Conservation (phyloP, 2,888 invertebrate genomes). For the Hypercompe scribonia region DNA sequence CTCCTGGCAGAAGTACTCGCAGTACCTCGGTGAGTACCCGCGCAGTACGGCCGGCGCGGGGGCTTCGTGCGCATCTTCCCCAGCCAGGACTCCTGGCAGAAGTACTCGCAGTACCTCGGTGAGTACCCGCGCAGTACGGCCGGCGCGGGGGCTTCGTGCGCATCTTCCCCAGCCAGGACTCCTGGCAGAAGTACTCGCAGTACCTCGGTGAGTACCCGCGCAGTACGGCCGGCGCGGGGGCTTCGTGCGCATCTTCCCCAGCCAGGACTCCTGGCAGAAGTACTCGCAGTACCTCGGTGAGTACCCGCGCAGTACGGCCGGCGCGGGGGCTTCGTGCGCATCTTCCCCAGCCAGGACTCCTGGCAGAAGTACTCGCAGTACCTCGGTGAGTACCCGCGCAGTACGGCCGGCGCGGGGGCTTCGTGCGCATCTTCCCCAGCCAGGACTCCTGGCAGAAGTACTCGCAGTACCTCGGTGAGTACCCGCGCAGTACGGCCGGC, state of each 20-base stretch:
- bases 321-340: slow-evolving; percentile 95
- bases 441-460: slow-evolving; percentile 95
- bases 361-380: slow-evolving; percentile 94
- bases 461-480: slow-evolving; percentile 91
- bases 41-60: slow-evolving; percentile 93
- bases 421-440: slow-evolving; percentile 96
- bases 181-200: slow-evolving; percentile 93
- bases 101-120: slow-evolving; percentile 93
- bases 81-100: slow-evolving; percentile 94
- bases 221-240: slow-evolving; percentile 95
- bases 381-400: slow-evolving; percentile 92
- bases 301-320: slow-evolving; percentile 93
- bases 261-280: slow-evolving; percentile 94
- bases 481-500: slow-evolving; percentile 92
- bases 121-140: slow-evolving; percentile 91
- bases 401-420: slow-evolving; percentile 94
- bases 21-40: slow-evolving; percentile 91
- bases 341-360: slow-evolving; percentile 95
- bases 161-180: slow-evolving; percentile 95
- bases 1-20: slow-evolving; percentile 94
- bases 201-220: slow-evolving; percentile 91
- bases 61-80: slow-evolving; percentile 97
- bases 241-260: slow-evolving; percentile 96
- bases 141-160: slow-evolving; percentile 95
- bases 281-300: slow-evolving; percentile 92